phyloP scores from a whole-genome alignment of 2,113 vertebrate species.

The Phylloscopus trochiloides region DNA sequence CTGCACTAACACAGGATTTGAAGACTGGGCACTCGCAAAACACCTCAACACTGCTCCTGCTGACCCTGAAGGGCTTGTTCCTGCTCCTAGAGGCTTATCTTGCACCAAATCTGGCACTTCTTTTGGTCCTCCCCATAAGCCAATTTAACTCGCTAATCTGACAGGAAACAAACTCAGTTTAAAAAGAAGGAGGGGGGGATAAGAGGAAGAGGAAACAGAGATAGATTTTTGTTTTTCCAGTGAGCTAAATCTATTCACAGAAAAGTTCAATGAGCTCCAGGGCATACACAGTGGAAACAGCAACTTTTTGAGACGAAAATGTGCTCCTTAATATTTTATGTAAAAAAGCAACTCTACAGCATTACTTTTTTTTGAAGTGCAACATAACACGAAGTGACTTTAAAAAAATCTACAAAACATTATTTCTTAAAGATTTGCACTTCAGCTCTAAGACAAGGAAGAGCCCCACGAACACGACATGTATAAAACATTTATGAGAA shows the following conservation, averaged over 20 bases:
- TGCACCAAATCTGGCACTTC: conserved; percentile 34
- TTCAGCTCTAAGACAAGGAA: neutral
- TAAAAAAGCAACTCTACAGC: neutral
- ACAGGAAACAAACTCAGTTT: conserved; percentile 56
- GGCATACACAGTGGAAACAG: neutral
- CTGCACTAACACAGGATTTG: neutral
- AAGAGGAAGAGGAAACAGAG: conserved; percentile 51
- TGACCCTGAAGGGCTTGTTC: conserved; percentile 17
- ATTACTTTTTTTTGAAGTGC: neutral
- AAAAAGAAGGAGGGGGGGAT: neutral
- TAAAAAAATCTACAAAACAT: neutral
- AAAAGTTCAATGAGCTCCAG: neutral
- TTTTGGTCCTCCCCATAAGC: neutral
- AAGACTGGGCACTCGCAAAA: neutral
- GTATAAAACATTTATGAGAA: neutral
- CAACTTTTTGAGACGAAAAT: neutral
- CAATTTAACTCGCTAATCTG: conserved; percentile 52
- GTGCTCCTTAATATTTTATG: neutral
- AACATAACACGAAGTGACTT: neutral
- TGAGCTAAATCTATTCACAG: conserved; percentile 10
- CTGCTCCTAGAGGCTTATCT: conserved; percentile 35
- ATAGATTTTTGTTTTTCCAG: conserved; percentile 48
- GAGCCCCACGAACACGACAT: neutral
- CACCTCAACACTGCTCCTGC: neutral
- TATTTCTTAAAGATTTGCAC: neutral